Evolutionary conservation across 2,113 vertebrate species (phyloP).

Genomic region (Crocuta crocuta): DNA sequence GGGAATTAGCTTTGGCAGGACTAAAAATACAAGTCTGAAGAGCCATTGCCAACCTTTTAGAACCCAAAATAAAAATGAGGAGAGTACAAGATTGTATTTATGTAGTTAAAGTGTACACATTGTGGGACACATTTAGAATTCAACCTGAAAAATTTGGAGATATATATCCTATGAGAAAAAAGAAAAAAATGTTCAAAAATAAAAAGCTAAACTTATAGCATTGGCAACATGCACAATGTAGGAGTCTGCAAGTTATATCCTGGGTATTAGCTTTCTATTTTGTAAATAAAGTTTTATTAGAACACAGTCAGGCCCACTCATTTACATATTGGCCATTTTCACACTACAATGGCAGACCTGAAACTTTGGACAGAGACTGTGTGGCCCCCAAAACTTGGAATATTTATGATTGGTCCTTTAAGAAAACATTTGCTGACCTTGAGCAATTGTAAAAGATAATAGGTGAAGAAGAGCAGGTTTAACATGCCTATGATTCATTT

Average conservation of each 20-base stretch:
- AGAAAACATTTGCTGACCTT: neutral
- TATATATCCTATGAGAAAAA: neutral
- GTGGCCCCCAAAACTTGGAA: neutral
- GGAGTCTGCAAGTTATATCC: neutral
- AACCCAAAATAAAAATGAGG: neutral
- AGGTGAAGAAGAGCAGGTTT: neutral
- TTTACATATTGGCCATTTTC: neutral
- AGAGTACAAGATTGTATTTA: neutral
- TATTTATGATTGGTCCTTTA: neutral
- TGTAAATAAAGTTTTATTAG: neutral
- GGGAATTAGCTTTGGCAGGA: neutral
- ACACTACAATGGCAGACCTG: neutral
- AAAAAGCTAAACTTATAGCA: neutral
- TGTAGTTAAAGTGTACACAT: neutral
- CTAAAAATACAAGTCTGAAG: neutral
- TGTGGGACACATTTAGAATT: neutral
- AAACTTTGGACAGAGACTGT: neutral
- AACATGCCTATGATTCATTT: neutral
- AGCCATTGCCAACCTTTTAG: neutral
- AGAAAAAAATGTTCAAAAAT: neutral
- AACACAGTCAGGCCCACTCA: neutral
- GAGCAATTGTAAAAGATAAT: neutral
- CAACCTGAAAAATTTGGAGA: neutral
- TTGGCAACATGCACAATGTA: neutral
- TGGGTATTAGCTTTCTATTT: neutral